A percentile compares a stretch with the other conserved stretches of the same genome.
Conservation (phyloP, 2,113 vertebrate genomes). For the Calidris pugnax region DNA sequence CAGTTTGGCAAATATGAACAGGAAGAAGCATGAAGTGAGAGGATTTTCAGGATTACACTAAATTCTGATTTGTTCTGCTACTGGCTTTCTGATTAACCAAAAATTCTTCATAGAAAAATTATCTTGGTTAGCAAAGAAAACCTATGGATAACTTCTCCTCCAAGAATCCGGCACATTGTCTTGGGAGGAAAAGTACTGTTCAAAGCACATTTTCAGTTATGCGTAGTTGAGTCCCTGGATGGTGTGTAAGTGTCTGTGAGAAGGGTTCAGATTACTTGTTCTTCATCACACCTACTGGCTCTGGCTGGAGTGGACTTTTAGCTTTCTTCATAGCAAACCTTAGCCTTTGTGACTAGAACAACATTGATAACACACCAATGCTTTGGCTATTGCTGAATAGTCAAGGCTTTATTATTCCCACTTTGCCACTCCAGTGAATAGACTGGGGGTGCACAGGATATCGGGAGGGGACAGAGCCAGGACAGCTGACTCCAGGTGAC, state of each 20-base stretch:
- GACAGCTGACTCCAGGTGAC: background rate
- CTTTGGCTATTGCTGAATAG: background rate
- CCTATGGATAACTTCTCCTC: background rate
- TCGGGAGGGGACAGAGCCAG: background rate
- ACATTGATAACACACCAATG: background rate
- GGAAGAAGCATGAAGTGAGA: background rate
- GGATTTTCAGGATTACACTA: background rate
- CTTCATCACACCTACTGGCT: background rate
- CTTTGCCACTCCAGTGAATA: background rate
- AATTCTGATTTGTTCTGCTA: background rate
- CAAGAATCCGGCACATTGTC: background rate
- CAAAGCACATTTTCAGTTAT: background rate
- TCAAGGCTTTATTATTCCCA: background rate
- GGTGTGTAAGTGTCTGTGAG: background rate
- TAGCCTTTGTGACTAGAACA: background rate
- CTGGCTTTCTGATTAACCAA: background rate
- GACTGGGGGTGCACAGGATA: background rate
- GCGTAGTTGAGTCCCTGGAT: fast-evolving
- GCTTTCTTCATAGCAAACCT: background rate
- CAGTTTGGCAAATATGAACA: background rate
- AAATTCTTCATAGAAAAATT: background rate
- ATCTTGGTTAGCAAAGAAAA: background rate
- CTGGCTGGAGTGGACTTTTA: background rate
- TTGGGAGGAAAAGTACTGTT: background rate
- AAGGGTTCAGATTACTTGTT: background rate